A percentile compares a stretch with the other conserved stretches of the same genome.
These are phyloP conservation scores for Brachynemurus nebulosus DNA, from an alignment of 2,888 invertebrate genomes.

Conservation along the genomic window DNA sequence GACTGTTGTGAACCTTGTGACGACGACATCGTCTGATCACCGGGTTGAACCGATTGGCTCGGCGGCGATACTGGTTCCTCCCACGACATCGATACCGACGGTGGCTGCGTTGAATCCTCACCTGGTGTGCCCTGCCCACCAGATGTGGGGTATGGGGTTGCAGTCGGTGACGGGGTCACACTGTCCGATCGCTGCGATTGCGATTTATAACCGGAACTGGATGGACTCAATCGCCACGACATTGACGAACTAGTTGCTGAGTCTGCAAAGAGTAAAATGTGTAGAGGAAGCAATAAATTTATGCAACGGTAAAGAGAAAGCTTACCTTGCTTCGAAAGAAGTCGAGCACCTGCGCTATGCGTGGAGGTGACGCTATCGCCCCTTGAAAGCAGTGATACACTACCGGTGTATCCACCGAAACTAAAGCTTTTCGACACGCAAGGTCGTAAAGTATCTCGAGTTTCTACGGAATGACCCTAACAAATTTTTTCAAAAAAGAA, in stretches of 20 bases:
- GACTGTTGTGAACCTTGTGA: too few species aligned
- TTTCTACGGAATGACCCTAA: conserved; percentile 44
- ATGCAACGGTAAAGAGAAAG: conserved; percentile 1
- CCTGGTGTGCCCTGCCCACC: conserved; percentile 16
- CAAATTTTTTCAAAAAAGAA: too few species aligned
- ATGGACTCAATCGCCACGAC: conserved; percentile 56
- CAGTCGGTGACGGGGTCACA: conserved; percentile 64
- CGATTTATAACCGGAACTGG: conserved; percentile 64
- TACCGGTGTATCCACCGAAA: conserved; percentile 64
- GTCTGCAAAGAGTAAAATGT: conserved; percentile 28
- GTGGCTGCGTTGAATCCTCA: not conserved
- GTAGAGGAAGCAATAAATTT: too few species aligned
- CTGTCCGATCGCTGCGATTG: conserved; percentile 60
- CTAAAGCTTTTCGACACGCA: conserved; percentile 73
- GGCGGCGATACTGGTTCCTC: not conserved
- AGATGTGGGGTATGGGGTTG: conserved; percentile 28
- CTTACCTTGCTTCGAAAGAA: conserved; percentile 65
- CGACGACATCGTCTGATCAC: not conserved
- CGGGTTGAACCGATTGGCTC: not conserved
- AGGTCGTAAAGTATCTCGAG: conserved; percentile 30
- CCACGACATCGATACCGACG: conserved; percentile 4
- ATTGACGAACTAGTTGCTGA: conserved; percentile 40
- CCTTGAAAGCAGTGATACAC: conserved; percentile 35
- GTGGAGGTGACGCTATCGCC: conserved; percentile 51
- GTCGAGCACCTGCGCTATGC: conserved; percentile 45